A percentile compares a stretch with the other conserved stretches of the same genome.
Evolutionary conservation across 2,113 vertebrate species (phyloP).

Genomic region (Symphodus melops): DNA sequence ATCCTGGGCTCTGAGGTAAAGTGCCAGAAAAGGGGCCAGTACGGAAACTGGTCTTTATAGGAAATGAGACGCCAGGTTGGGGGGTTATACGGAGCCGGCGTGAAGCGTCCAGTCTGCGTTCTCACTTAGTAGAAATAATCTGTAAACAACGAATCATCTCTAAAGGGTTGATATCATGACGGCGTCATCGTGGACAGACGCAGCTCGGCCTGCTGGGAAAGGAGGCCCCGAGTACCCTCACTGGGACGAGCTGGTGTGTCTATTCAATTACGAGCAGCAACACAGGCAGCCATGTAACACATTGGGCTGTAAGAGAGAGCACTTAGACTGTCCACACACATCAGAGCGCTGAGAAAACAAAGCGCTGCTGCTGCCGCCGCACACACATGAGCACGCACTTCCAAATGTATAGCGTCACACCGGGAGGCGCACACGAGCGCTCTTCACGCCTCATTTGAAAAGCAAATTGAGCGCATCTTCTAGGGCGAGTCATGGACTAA

Average conservation of each 20-base stretch:
- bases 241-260: constrained; percentile 65
- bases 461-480: constrained; percentile 83
- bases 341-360: constrained; percentile 85
- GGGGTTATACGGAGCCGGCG: constrained; percentile 52
- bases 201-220: constrained; percentile 38
- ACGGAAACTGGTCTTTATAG: constrained; percentile 45
- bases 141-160: constrained; percentile 72
- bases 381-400: constrained; percentile 59
- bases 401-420: constrained; percentile 69
- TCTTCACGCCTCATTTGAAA: constrained; percentile 84
- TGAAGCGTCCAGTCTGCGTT: constrained; percentile 48
- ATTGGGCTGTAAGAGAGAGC: constrained; percentile 69
- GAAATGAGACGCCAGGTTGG: constrained; percentile 62
- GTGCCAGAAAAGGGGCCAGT: constrained; percentile 2
- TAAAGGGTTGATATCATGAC: constrained; percentile 41
- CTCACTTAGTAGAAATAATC: constrained; percentile 67
- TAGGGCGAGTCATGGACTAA: constrained; percentile 68
- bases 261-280: constrained; percentile 73
- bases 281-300: constrained; percentile 69
- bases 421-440: constrained; percentile 67
- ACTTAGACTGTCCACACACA: constrained; percentile 78
- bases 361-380: constrained; percentile 84
- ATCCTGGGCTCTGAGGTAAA: constrained; percentile 73
- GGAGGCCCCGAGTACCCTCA: constrained; percentile 59
- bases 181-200: constrained; percentile 34